Conservation (phyloP, 2,888 invertebrate species). For the Notodonta dromedarius region DNA sequence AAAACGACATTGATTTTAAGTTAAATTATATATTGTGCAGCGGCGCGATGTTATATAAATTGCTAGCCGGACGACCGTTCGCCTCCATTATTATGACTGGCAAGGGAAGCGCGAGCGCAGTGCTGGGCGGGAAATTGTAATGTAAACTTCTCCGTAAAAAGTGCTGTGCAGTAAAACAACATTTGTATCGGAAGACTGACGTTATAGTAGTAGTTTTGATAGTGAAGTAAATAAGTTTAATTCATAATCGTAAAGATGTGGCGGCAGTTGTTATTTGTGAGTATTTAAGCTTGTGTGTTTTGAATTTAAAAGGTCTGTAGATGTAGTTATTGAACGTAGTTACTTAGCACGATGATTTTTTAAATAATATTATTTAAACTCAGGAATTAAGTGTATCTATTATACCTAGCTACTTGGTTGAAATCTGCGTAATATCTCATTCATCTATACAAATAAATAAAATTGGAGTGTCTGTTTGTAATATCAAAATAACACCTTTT, state of each 20-base stretch:
- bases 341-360: no score
- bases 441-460: no score
- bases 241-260: slow-evolving; percentile 50
- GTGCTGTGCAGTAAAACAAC: slow-evolving; percentile 33
- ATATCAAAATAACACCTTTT: no score
- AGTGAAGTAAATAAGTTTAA: slow-evolving; percentile 39
- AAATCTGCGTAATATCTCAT: no score
- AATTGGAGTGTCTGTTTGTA: no score
- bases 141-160: slow-evolving; percentile 41
- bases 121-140: slow-evolving; percentile 49
- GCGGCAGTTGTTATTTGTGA: slow-evolving; percentile 44
- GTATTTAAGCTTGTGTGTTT: slow-evolving; percentile 17
- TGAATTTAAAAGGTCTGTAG: no score
- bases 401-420: no score
- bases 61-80: slow-evolving; percentile 58
- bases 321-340: no score
- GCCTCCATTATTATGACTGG: slow-evolving; percentile 65
- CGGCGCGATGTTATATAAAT: slow-evolving; percentile 73
- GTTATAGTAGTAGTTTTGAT: slow-evolving; percentile 17
- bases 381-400: no score
- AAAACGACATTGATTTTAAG: slow-evolving; percentile 62
- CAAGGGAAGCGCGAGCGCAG: slow-evolving; percentile 61
- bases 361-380: no score
- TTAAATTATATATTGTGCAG: slow-evolving; percentile 64
- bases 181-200: slow-evolving; percentile 40